Evolutionary conservation across 2,797 vertebrate species (phyloP), one percentile per base, ranked within the genome.

Genomic region (Amblyopsis hoosieri): DNA sequence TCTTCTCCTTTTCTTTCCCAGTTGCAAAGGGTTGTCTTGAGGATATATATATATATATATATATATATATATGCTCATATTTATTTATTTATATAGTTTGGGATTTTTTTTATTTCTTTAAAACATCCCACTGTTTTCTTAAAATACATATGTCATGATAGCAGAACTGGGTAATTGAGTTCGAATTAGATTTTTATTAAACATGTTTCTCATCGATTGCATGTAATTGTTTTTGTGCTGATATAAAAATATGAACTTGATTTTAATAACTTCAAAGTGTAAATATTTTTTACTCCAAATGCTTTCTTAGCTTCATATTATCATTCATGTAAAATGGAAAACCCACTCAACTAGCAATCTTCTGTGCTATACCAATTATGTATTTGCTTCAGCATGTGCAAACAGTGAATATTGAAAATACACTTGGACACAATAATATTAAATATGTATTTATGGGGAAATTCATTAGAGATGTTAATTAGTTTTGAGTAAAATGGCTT

Each of bases 221-320:
- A 94, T 93, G 93, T 91, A 84, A 78, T 88, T 85, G 86, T 81
- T 93, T 93, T 88, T 91, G 90, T 93, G 89, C 88, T 88, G 83
- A 79, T 86, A 85, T 84, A 88, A 86, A 73, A 87, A 75, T 59
- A 76, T 66, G 46, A 57, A 87, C 66, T 85, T 90, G 83, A 91
- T 91, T 93, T 93, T 91, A 93, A 90, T 90, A 92, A 89, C 90
- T 92, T 87, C 3, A 29, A 92, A 94, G 87, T 94, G 94, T 95
- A 90, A 83, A 89, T 93, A 94, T 94, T 97, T 94, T 96, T 95
- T 92, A 95, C 94, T 94, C 91, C 89, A 91, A 86, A 90, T 91
- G 92, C 94, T 14, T 50, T 80, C 49, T 77, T 29, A 42, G 60
- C 13, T 68, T 75, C 23, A 57, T 78, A 50, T 42, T 42, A 42